Evolutionary conservation across 2,113 vertebrate genomes (phyloP).

Genomic region (Gallinago jamesoni): DNA sequence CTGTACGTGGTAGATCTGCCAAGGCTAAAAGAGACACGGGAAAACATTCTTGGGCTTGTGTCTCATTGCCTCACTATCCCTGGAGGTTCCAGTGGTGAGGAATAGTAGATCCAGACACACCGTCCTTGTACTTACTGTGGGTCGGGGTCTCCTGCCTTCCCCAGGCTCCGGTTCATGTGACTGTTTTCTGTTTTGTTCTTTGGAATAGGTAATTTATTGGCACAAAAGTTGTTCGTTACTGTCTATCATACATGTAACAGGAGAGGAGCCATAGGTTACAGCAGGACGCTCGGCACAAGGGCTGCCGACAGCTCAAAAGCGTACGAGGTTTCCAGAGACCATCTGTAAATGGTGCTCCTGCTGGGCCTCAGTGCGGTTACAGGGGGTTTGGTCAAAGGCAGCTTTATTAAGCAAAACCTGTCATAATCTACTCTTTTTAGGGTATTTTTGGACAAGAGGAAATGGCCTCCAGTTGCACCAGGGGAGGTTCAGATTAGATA

Average conservation of each 20-base stretch:
- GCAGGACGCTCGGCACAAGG: not conserved
- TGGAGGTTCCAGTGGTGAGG: not conserved
- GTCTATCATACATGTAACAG: not conserved
- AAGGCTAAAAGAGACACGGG: not conserved
- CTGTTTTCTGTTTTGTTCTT: not conserved
- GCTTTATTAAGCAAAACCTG: not conserved
- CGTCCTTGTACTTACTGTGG: not conserved
- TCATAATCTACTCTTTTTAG: not conserved
- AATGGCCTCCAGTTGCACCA: too few relatives aligned
- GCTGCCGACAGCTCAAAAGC: not conserved
- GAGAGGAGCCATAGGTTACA: not conserved
- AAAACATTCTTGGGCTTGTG: not conserved
- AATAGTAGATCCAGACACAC: not conserved
- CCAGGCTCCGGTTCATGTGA: not conserved
- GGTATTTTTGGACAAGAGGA: not conserved
- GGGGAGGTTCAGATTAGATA: too few relatives aligned
- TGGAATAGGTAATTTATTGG: not conserved
- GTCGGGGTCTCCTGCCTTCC: not conserved
- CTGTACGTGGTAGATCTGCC: not conserved
- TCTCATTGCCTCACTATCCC: not conserved
- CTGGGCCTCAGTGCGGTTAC: not conserved
- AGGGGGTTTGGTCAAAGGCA: not conserved
- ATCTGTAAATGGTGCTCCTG: not conserved
- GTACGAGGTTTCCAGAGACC: not conserved
- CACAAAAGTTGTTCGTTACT: not conserved